Percentiles rank a stretch among this genome's conserved stretches.
Evolutionary conservation across 35 echinoderm and acorn worm species (phyloP).

Genomic region (Eucidaris tribuloides): DNA sequence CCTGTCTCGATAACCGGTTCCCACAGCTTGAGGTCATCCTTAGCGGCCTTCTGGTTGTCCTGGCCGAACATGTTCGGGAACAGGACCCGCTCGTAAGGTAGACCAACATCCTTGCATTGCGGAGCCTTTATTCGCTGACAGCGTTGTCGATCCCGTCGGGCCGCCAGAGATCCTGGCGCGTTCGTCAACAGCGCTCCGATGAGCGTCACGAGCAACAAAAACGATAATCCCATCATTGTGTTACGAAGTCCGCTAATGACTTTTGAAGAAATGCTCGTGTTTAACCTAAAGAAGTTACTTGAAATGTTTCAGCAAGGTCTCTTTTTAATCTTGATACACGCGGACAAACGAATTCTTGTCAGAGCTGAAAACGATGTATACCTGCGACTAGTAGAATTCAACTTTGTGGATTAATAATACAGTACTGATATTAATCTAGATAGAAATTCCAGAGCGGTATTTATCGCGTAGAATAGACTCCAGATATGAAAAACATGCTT

Average conservation of each 20-base stretch:
- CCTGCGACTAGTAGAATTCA: neutral
- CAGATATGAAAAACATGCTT: too few relatives aligned
- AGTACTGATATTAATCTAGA: neutral
- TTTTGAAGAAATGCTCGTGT: neutral
- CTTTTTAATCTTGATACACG: neutral
- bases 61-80: conserved; percentile 76
- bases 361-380: neutral
- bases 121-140: conserved; percentile 31
- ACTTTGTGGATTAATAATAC: neutral
- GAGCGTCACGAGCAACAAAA: neutral
- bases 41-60: conserved; percentile 39
- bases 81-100: conserved; percentile 47
- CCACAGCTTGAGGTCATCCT: conserved; percentile 33
- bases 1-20: conserved; percentile 55
- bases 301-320: too few relatives aligned
- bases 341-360: neutral
- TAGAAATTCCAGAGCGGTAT: too few relatives aligned
- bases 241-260: neutral
- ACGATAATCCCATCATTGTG: conserved; percentile 1
- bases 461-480: too few relatives aligned
- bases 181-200: neutral
- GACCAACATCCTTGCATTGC: conserved; percentile 38
- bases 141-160: neutral
- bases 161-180: neutral
- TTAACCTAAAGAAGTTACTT: neutral